Conservation (phyloP, 2,888 invertebrate species). For the Aspidiotus rigidus region DNA sequence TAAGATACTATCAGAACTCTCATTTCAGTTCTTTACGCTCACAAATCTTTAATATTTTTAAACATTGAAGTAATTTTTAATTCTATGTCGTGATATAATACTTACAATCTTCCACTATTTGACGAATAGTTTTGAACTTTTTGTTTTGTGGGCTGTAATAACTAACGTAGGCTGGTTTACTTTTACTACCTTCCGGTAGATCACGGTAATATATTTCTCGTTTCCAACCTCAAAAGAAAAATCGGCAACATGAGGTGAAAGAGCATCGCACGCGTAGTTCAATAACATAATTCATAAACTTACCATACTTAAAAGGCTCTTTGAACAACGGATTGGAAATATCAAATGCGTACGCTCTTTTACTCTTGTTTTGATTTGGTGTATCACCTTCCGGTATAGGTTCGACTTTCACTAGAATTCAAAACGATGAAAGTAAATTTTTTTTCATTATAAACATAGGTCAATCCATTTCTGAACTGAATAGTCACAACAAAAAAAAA, state of each 20-base stretch:
- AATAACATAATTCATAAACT: neutral
- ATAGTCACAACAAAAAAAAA: too few relatives aligned
- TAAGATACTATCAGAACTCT: neutral
- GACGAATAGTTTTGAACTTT: constrained; percentile 18
- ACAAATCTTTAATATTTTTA: too few relatives aligned
- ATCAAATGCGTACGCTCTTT: constrained; percentile 1
- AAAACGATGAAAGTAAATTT: too few relatives aligned
- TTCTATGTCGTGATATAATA: neutral
- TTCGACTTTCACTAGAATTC: too few relatives aligned
- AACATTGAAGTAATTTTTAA: neutral
- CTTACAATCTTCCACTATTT: constrained; percentile 14
- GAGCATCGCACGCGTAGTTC: neutral
- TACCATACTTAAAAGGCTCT: constrained; percentile 26
- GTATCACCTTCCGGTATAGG: too few relatives aligned
- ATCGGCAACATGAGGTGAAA: neutral
- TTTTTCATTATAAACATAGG: too few relatives aligned
- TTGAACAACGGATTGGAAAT: constrained; percentile 18
- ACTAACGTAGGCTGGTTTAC: constrained; percentile 19
- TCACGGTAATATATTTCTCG: constrained; percentile 19
- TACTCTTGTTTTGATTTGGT: too few relatives aligned
- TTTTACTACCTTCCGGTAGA: constrained; percentile 19
- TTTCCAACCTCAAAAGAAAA: constrained; percentile 15
- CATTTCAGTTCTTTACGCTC: too few relatives aligned
- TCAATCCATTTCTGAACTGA: too few relatives aligned
- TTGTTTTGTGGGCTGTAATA: constrained; percentile 23